These are phyloP conservation scores for Corythornis leucogaster DNA, from an alignment of 2,797 vertebrate species.

Conservation along the genomic window DNA sequence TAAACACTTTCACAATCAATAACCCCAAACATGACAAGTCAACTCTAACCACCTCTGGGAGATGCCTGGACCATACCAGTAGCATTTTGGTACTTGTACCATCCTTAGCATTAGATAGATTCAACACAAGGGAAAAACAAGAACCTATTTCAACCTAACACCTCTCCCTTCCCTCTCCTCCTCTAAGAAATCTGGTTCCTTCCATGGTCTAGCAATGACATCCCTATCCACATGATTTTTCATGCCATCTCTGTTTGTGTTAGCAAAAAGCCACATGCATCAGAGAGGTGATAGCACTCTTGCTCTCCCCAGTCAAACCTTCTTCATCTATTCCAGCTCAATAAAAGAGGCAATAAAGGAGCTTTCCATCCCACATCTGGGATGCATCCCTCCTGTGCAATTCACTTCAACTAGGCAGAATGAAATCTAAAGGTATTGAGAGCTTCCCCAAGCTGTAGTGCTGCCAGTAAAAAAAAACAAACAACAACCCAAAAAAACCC, in stretches of 20 bases:
- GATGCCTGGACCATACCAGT: neutral
- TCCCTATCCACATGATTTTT: neutral
- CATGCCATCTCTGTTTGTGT: neutral
- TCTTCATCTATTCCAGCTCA: neutral
- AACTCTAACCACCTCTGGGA: neutral
- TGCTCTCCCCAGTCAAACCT: neutral
- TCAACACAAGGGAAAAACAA: neutral
- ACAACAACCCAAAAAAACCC: no score
- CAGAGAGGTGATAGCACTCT: neutral
- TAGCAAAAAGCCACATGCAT: neutral
- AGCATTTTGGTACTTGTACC: neutral
- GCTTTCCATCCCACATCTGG: neutral
- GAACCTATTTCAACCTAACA: neutral
- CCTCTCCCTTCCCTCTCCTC: neutral
- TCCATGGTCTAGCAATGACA: neutral
- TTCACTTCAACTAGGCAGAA: neutral
- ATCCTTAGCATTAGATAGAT: neutral
- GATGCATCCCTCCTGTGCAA: neutral
- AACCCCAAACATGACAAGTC: neutral
- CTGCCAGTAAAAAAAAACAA: constrained; percentile 9
- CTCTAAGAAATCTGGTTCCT: neutral
- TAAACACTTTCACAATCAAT: neutral
- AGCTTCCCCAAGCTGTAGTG: neutral
- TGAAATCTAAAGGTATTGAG: neutral
- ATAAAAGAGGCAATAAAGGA: constrained; percentile 40